Percentiles rank a stretch among this genome's conserved stretches.
phyloP scores from a whole-genome alignment of 2,888 invertebrate genomes.

The Disparrhopalites patrizii region DNA sequence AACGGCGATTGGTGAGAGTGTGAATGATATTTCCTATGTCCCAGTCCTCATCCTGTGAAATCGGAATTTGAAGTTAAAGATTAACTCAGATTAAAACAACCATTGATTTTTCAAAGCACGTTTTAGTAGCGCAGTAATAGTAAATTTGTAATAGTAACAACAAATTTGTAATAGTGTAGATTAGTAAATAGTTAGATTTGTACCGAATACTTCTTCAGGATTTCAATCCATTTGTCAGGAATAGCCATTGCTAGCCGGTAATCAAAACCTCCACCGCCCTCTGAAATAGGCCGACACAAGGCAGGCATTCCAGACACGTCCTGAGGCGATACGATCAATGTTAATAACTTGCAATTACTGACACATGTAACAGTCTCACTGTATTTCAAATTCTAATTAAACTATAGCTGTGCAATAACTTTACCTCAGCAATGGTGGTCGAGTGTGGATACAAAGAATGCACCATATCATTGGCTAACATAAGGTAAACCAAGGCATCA shows the following conservation, averaged over 20 bases:
- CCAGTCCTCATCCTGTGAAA: conserved; percentile 83
- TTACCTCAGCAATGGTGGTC: conserved; percentile 91
- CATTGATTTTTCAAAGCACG: no score
- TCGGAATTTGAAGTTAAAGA: conserved; percentile 9
- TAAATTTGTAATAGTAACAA: neutral
- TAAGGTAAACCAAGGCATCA: conserved; percentile 89
- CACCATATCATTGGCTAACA: conserved; percentile 85
- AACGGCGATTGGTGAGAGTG: conserved; percentile 88
- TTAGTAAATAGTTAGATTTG: conserved; percentile 15
- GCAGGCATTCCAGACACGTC: conserved; percentile 99
- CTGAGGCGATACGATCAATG: no score
- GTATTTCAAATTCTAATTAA: no score
- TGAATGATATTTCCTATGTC: conserved; percentile 83
- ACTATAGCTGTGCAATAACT: conserved; percentile 6
- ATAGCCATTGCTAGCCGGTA: conserved; percentile 98
- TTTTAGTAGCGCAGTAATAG: no score
- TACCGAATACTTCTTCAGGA: conserved; percentile 63
- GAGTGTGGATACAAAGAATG: conserved; percentile 72
- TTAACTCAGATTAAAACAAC: no score
- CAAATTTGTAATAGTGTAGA: neutral
- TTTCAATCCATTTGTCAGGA: conserved; percentile 97
- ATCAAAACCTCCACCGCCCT: conserved; percentile 96
- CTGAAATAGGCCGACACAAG: conserved; percentile 83
- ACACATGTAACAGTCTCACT: no score
- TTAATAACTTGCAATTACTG: no score